Evolutionary conservation across 1,140 invertebrate species (phyloP).

Genomic region (Drosophila pseudoobscura): DNA sequence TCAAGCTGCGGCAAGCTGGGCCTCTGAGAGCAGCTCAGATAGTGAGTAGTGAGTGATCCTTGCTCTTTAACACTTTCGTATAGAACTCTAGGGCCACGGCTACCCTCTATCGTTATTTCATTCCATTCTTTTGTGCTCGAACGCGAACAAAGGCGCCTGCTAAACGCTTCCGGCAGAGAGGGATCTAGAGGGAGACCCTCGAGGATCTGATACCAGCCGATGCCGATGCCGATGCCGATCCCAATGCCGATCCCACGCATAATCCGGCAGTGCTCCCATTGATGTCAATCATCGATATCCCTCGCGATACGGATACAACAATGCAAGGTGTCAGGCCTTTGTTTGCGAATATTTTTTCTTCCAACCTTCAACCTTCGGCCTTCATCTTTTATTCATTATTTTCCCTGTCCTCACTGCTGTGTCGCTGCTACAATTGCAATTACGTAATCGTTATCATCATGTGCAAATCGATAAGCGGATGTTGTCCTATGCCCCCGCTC

Average conservation of each 20-base stretch:
- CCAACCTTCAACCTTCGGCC: conserved; percentile 34
- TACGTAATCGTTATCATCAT: conserved; percentile 67
- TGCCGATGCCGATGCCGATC: background rate
- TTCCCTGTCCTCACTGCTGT: conserved; percentile 15
- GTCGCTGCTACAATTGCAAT: conserved; percentile 67
- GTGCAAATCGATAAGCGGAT: conserved; percentile 67
- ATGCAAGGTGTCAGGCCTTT: conserved; percentile 49
- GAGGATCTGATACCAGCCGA: conserved; percentile 1
- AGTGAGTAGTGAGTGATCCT: conserved; percentile 54
- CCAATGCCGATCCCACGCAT: conserved; percentile 65
- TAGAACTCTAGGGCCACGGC: background rate
- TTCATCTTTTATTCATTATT: conserved; percentile 16
- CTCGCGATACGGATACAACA: conserved; percentile 28
- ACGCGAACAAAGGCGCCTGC: conserved; percentile 35
- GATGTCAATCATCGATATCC: conserved; percentile 52
- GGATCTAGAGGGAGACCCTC: background rate
- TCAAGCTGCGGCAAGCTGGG: conserved; percentile 60
- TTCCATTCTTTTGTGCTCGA: background rate
- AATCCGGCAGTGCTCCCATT: conserved; percentile 36
- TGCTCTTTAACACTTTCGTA: conserved; percentile 74
- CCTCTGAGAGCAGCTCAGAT: conserved; percentile 32
- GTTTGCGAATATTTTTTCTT: conserved; percentile 25
- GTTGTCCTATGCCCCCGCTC: conserved; percentile 16
- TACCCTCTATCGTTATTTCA: conserved; percentile 11
- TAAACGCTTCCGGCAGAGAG: conserved; percentile 68